Percentiles rank a stretch among this genome's conserved stretches.
Evolutionary conservation across 2,797 vertebrate genomes (phyloP).

Genomic region (Rhincodon typus): DNA sequence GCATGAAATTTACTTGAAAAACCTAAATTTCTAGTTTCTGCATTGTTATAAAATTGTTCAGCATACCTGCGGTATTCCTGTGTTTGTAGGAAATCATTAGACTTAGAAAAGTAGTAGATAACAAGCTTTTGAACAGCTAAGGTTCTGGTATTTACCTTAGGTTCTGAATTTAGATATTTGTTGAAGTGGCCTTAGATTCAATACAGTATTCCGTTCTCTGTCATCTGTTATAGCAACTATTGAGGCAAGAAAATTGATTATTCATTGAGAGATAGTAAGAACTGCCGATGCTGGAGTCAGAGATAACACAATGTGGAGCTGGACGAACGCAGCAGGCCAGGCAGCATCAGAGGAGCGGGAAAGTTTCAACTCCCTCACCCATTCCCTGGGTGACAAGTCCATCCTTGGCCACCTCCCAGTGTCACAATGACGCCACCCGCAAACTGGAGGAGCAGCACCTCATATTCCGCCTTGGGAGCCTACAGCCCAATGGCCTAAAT

Average conservation of each 20-base stretch:
- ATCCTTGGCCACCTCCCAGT: too few relatives aligned
- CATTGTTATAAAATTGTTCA: neutral
- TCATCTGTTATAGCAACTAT: neutral
- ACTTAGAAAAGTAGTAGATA: neutral
- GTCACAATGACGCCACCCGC: too few relatives aligned
- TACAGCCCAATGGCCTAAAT: too few relatives aligned
- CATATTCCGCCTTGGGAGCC: too few relatives aligned
- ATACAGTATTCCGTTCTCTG: too few relatives aligned
- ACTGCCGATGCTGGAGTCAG: too few relatives aligned
- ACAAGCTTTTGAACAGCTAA: neutral
- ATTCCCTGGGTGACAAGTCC: too few relatives aligned
- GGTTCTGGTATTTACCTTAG: neutral
- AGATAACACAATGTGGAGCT: too few relatives aligned
- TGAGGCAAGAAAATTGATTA: neutral
- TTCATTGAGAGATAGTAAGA: neutral
- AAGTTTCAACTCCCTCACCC: too few relatives aligned
- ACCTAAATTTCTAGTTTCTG: conserved; percentile 3
- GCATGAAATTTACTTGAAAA: neutral
- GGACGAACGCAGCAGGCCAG: too few relatives aligned
- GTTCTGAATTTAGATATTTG: neutral
- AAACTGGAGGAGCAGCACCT: too few relatives aligned
- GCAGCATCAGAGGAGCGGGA: too few relatives aligned
- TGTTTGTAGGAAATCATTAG: neutral
- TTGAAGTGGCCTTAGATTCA: neutral
- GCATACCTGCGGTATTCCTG: neutral